Base-by-base conservation (phyloP, 2,113 vertebrate species). In the Syngnathus typhle region DNA sequence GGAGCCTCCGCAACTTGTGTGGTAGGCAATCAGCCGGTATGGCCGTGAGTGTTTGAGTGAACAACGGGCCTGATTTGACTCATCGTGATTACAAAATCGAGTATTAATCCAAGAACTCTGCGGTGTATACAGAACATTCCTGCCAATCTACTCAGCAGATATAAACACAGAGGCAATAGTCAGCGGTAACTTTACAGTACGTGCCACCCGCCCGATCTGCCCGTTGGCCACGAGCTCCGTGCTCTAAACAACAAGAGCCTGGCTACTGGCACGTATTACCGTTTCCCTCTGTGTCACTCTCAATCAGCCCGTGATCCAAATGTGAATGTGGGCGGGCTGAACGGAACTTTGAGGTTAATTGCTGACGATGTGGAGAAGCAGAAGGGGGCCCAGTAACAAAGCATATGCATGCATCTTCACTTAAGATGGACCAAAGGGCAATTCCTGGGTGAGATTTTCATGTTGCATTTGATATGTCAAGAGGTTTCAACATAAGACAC, bases 231-330 rank as follows among this genome's bases (percentile, higher is more conserved):
- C 58, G 72, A 77, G 77, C 52, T 82, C 78, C 69, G 79, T 72
- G 70, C 52, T 77, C 80, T 81, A 88, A 86, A 87, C 82, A 87
- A 88, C 83, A 72, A 80, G 67, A 77, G 70, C 32, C 67, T 23
- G 59, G 19, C 77, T 79, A 72, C 76, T 80, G 78, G 79, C 71
- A 70, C 61, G 70, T 69, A 62, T 84, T 79, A 76, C 73, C 60
- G 68, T 81, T 83, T 80, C 83, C 74, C 61, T 47, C 70, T 80
- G 77, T 84, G 88, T 88, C 88, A 85, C 60, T 41, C 66, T 69
- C 67, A 82, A 89, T 90, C 79, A 86, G 65, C 44, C 46, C 84
- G 75, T 86, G 74, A 68, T 68, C 69, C 70, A 60, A 78, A 44
- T 23, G 32, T 21, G 47, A 77, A 70, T 69, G 78, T 79, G 78